Percentiles rank a stretch among this genome's conserved stretches.
These are phyloP conservation scores for Percopsis omiscomaycus DNA, from an alignment of 2,797 vertebrate species.

Conservation along the genomic window DNA sequence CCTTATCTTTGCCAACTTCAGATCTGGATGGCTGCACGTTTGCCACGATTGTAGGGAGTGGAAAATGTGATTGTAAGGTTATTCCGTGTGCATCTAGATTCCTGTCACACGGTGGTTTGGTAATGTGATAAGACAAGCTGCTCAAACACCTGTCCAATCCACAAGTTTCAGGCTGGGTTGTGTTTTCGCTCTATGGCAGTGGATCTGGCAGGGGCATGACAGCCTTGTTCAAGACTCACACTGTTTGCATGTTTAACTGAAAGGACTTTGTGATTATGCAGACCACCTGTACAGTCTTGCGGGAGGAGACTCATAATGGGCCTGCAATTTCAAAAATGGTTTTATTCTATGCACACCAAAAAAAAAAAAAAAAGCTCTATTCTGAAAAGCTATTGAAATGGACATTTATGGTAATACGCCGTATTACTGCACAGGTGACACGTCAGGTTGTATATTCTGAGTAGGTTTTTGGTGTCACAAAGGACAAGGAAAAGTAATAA, in stretches of 20 bases:
- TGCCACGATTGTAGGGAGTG: constrained; percentile 63
- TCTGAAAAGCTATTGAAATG: constrained; percentile 22
- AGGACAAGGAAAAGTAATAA: constrained; percentile 35
- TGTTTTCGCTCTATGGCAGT: constrained; percentile 74
- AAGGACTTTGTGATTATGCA: constrained; percentile 67
- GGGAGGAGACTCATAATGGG: constrained; percentile 38
- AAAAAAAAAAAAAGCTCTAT: constrained; percentile 11
- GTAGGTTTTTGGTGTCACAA: constrained; percentile 44
- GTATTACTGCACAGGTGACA: constrained; percentile 26
- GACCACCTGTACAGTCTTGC: constrained; percentile 70
- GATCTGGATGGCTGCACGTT: constrained; percentile 63
- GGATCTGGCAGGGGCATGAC: constrained; percentile 75
- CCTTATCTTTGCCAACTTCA: constrained; percentile 64
- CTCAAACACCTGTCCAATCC: constrained; percentile 82
- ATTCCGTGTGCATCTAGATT: constrained; percentile 81
- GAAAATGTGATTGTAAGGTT: constrained; percentile 86
- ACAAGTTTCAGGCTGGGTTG: constrained; percentile 72
- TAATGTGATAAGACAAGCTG: constrained; percentile 79
- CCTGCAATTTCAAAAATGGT: constrained; percentile 42
- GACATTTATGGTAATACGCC: constrained; percentile 31
- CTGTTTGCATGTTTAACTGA: constrained; percentile 72
- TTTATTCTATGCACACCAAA: constrained; percentile 22
- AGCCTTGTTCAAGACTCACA: constrained; percentile 76
- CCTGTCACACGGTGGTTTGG: constrained; percentile 77
- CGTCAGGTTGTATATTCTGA: constrained; percentile 41